Evolutionary conservation across 2,113 vertebrate genomes (phyloP), one percentile per base, ranked within the genome.

Genomic region (Labeo catla): DNA sequence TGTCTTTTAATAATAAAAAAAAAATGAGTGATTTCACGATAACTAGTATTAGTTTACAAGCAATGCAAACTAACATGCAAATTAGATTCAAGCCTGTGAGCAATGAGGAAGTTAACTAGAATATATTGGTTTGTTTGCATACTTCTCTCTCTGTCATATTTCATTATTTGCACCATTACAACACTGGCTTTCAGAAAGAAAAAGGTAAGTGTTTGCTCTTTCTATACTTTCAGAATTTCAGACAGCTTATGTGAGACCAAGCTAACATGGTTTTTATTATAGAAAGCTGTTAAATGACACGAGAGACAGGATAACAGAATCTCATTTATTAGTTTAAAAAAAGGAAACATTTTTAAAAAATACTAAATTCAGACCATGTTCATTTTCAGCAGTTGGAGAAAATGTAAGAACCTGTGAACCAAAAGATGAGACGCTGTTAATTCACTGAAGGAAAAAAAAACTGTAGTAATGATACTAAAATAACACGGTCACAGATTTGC

Each of bases 161-260:
- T 16, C 16, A 19, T 43, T 45, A 16, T 16, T 66, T 34, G 2
- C 5, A 7, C 6, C 16, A 45, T 21, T 43, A 11, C 8, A 21
- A 74, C 68, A 34, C 83, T 87, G 83, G 78, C 83, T 83, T 83
- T 89, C 34, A 70, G 34, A 34, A 45, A 47, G 4, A 84, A 89
- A 43, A 63, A 85, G 86, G 88, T 85, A 11, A 72, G 88, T 52
- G 23, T 6, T 45, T 83, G 1, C 13, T 1, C 16, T 85, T 76
- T 70, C 19, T 43, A 52, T 83, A 72, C n/a, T 23, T 79, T 34
- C 3, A 36, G 4, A 4, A 34, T 12, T 65, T 21, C 16, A 59
- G 57, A 76, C 11, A 2, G 21, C 43, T 74, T 21, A 7, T 16
- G 19, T 15, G 28, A 12, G 34, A 70, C 65, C 34, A 16, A 68